A percentile compares a stretch with the other conserved stretches of the same genome.
phyloP scores from a whole-genome alignment of 2,888 invertebrate genomes.

The Tachina grossa region DNA sequence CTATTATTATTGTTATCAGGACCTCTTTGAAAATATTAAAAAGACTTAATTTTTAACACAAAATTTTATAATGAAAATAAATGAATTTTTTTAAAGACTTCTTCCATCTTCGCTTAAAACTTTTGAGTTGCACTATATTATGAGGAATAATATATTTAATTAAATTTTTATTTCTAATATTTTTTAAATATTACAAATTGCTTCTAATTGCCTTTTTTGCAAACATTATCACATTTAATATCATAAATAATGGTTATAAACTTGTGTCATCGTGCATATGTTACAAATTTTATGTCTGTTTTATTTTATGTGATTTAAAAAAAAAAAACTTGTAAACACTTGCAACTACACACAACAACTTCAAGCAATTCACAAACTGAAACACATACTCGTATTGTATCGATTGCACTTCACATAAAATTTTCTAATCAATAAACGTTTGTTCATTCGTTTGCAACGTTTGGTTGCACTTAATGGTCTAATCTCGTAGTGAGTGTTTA shows the following conservation, averaged over 20 bases:
- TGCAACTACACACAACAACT: background rate
- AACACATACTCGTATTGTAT: background rate
- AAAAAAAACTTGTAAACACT: slow-evolving; percentile 8
- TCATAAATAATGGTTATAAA: slow-evolving; percentile 41
- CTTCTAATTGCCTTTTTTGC: background rate
- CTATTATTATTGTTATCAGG: too few relatives aligned
- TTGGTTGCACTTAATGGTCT: slow-evolving; percentile 59
- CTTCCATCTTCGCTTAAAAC: too few relatives aligned
- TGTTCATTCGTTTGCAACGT: slow-evolving; percentile 50
- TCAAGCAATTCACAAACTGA: background rate
- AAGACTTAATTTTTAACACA: too few relatives aligned
- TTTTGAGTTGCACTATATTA: too few relatives aligned
- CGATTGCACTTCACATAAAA: slow-evolving; percentile 31
- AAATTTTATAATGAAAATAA: too few relatives aligned
- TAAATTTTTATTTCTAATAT: background rate
- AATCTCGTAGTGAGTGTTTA: slow-evolving; percentile 60
- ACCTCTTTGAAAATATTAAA: too few relatives aligned
- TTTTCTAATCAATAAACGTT: slow-evolving; percentile 65
- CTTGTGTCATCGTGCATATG: slow-evolving; percentile 48
- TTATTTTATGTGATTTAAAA: too few relatives aligned
- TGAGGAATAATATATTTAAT: too few relatives aligned
- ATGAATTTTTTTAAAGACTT: too few relatives aligned
- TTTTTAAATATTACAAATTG: background rate
- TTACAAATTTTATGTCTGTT: slow-evolving; percentile 27
- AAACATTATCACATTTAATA: slow-evolving; percentile 20